Conservation (phyloP, 2,888 invertebrate genomes). For the Eupithecia centaureata region DNA sequence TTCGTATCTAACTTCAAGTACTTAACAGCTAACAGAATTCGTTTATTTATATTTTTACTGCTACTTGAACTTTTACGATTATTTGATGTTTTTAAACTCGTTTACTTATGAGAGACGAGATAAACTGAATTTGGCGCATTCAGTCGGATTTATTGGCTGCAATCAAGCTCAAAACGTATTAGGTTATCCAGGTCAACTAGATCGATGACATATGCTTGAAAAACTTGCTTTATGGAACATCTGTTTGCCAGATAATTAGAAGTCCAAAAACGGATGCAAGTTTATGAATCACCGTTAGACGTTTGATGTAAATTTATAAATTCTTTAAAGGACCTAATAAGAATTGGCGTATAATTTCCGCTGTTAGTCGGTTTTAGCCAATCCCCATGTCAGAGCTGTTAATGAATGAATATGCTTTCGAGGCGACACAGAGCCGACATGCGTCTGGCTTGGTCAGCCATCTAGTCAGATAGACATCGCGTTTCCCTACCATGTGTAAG, state of each 20-base stretch:
- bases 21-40: neutral
- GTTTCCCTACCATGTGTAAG: slow-evolving; percentile 42
- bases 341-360: neutral
- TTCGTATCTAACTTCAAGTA: neutral
- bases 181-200: slow-evolving; percentile 30
- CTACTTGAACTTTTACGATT: neutral
- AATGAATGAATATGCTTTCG: slow-evolving; percentile 25
- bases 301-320: neutral
- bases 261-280: slow-evolving; percentile 15
- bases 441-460: slow-evolving; percentile 10
- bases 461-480: slow-evolving; percentile 25
- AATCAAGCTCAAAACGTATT: slow-evolving; percentile 33
- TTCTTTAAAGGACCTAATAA: neutral
- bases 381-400: slow-evolving; percentile 16
- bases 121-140: slow-evolving; percentile 33
- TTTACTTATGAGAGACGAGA: slow-evolving; percentile 25
- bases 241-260: slow-evolving; percentile 13
- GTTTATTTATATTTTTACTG: slow-evolving; percentile 1
- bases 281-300: slow-evolving; percentile 14
- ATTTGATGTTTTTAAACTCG: slow-evolving; percentile 23
- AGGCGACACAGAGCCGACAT: slow-evolving; percentile 31
- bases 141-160: slow-evolving; percentile 32
- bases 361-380: neutral
- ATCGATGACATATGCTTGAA: slow-evolving; percentile 15
- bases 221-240: slow-evolving; percentile 24